Evolutionary conservation across 2,797 vertebrate genomes (phyloP).

Genomic region (Toxotes lorentzi): DNA sequence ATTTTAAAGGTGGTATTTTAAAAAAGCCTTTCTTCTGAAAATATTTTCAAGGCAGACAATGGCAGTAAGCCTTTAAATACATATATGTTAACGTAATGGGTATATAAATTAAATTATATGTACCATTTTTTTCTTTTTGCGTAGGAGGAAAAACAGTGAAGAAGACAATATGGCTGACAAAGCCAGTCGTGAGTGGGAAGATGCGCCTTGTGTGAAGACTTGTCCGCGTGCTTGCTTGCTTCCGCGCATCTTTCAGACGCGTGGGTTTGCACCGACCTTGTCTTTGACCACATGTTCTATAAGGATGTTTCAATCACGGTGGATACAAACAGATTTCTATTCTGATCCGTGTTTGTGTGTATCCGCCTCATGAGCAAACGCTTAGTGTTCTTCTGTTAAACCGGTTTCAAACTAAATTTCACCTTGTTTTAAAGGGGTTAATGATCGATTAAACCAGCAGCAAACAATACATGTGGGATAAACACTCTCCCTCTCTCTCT

Average conservation of each 20-base stretch:
- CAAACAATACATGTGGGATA: background rate
- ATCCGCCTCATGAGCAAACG: background rate
- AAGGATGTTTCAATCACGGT: background rate
- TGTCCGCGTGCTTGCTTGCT: conserved; percentile 31
- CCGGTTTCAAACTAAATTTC: background rate
- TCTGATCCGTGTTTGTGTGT: background rate
- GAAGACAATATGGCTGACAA: conserved; percentile 77
- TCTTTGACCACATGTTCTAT: conserved; percentile 55
- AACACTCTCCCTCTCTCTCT: background rate
- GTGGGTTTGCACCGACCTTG: conserved; percentile 61
- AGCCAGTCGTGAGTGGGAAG: conserved; percentile 62
- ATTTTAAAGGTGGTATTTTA: too few species aligned
- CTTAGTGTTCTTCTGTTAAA: background rate
- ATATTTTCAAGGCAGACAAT: too few species aligned
- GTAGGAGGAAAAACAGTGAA: conserved; percentile 34
- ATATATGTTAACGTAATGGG: too few species aligned
- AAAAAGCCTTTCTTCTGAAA: too few species aligned
- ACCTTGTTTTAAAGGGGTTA: background rate
- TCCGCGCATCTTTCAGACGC: conserved; percentile 39
- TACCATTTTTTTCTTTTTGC: background rate
- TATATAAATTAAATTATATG: too few species aligned
- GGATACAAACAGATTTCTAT: background rate
- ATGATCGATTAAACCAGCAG: background rate
- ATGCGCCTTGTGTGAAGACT: conserved; percentile 43
- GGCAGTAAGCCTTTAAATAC: too few species aligned